Evolutionary conservation across 2,113 vertebrate genomes (phyloP), one percentile per base, ranked within the genome.

Genomic region (Pterophyllum scalare): DNA sequence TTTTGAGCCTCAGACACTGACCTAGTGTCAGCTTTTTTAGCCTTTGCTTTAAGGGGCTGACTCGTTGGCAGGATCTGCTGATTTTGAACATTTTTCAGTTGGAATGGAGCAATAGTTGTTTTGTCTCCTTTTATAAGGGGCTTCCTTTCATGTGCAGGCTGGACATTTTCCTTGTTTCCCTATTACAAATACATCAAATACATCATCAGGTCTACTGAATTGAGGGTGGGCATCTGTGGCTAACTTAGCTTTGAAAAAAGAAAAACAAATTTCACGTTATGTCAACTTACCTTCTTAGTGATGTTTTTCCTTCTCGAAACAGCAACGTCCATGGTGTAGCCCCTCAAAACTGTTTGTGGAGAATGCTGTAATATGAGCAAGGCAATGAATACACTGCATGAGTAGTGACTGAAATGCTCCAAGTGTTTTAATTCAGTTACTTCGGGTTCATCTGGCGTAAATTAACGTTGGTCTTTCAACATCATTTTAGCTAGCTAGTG

Each of bases 121-220:
- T 92, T 93, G 5, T 82, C 79, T 17, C 33, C 75, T 87, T 64
- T 90, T 49, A 76, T 78, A 6, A 82, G 24, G 3, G 87, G 22
- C 65, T 91, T 94, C 77, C 43, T 82, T 57, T 61, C 88, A 77
- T 10, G 19, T 11, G 20, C 38, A 31, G 95, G 94, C 75, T 91
- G 85, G 11, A 89, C 58, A 75, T 96, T 96, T 83, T 96, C 96
- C 84, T 96, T 96, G 77, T 96, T 95, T 80, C 19, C 91, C 95
- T 95, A 20, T 74, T 19, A 56, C 7, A 88, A 80, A 22, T 1
- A 24, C 24, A 80, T 83, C 1, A 81, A 38, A 4, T 22, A 10
- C 12, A 22, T 7, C 2, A 52, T 31, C 33, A 77, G 19, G 3
- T 15, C 3, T 7, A 2, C 13, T 61, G 26, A 72, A 40, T 35